These are phyloP conservation scores for Ceratosolen fusciceps DNA, from an alignment of 1,140 invertebrate genomes.

Conservation along the genomic window DNA sequence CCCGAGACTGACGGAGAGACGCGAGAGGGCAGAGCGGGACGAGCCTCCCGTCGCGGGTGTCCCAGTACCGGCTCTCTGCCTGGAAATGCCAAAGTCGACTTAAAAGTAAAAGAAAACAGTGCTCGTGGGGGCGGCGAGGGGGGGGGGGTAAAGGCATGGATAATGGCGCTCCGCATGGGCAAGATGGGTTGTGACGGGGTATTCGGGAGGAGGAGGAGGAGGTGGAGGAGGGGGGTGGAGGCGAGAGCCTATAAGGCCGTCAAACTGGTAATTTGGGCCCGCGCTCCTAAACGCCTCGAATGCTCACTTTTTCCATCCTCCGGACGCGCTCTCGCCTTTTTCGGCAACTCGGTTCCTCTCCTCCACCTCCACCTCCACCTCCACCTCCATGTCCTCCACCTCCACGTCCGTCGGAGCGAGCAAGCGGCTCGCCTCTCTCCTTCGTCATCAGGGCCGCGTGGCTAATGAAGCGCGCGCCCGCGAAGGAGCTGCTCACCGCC, in stretches of 20 bases:
- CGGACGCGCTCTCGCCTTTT: conserved; percentile 34
- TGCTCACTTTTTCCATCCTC: conserved; percentile 29
- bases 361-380: neutral
- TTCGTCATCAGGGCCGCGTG: neutral
- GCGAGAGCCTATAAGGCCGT: conserved; percentile 63
- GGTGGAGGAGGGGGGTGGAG: no score
- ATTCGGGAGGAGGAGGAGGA: no score
- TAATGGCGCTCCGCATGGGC: neutral
- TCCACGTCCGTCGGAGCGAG: no score
- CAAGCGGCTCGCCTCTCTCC: neutral
- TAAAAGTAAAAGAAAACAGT: no score
- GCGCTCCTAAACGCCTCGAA: conserved; percentile 42
- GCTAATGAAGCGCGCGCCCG: conserved; percentile 1
- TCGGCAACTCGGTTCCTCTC: conserved; percentile 11
- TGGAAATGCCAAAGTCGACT: no score
- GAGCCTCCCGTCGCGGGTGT: no score
- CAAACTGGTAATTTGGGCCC: conserved; percentile 62
- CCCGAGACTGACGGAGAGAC: no score
- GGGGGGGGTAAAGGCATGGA: neutral
- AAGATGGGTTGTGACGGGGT: no score
- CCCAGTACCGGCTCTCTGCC: no score
- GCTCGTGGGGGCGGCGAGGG: no score
- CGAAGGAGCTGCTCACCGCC: neutral
- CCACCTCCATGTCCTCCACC: neutral
- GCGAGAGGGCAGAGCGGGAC: no score